Evolutionary conservation across 2,113 vertebrate genomes (phyloP).

Genomic region (Ophiodon elongatus): DNA sequence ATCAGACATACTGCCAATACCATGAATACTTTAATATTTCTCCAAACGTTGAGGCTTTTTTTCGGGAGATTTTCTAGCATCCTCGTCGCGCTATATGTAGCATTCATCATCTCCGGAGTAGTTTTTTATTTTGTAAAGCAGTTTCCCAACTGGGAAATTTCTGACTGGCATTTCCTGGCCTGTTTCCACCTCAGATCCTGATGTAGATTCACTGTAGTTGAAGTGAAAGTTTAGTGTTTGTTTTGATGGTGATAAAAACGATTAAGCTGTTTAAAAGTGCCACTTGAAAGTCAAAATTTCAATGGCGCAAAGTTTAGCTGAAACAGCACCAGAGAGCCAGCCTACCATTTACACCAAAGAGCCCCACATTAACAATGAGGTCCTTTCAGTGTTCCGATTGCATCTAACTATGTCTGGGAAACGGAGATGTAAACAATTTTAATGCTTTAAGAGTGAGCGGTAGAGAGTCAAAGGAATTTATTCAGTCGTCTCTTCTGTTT

Average conservation of each 20-base stretch:
- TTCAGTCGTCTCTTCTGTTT: slow-evolving; percentile 39
- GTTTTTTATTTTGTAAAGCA: slow-evolving; percentile 2
- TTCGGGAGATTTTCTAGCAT: not conserved
- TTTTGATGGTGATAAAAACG: slow-evolving; percentile 7
- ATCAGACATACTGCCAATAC: not conserved
- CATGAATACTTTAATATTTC: not conserved
- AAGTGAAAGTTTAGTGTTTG: not conserved
- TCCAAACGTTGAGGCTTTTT: not conserved
- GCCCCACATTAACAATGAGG: slow-evolving; percentile 62
- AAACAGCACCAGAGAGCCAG: slow-evolving; percentile 17
- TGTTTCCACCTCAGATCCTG: not conserved
- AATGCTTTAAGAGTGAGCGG: slow-evolving; percentile 65
- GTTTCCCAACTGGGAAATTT: not conserved
- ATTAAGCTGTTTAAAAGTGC: not conserved
- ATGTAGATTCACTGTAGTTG: not conserved
- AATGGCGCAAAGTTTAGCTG: slow-evolving; percentile 5
- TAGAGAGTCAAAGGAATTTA: slow-evolving; percentile 59
- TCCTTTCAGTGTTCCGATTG: slow-evolving; percentile 75
- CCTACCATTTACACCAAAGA: not conserved
- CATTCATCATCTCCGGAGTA: not conserved
- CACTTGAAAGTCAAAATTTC: not conserved
- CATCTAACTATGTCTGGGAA: slow-evolving; percentile 77
- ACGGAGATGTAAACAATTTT: slow-evolving; percentile 76
- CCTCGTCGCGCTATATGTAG: not conserved
- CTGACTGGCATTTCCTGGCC: not conserved